Evolutionary conservation across 2,113 vertebrate genomes (phyloP).

Genomic region (Vimba vimba): DNA sequence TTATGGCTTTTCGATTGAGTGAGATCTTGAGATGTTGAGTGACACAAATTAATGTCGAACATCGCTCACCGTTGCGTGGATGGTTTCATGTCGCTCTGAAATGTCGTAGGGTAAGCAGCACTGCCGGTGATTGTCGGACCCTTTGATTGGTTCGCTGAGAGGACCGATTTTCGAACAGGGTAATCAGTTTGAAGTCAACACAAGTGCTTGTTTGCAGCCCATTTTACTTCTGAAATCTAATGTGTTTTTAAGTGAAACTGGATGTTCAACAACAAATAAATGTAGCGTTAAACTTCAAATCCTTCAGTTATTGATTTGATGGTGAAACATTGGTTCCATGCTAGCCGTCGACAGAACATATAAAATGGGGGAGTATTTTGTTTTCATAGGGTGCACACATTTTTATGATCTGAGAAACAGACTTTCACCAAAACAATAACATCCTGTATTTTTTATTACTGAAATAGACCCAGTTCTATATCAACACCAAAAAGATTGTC

Average conservation of each 20-base stretch:
- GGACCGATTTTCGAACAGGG: background rate
- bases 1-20: constrained; percentile 31
- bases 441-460: too few relatives aligned
- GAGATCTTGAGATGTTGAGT: constrained; percentile 37
- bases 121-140: background rate
- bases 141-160: constrained; percentile 15
- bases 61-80: background rate
- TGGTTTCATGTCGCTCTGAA: constrained; percentile 8
- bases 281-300: background rate
- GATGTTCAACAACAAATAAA: background rate
- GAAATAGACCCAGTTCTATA: too few relatives aligned
- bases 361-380: too few relatives aligned
- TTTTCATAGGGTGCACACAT: too few relatives aligned
- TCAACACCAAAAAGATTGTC: too few relatives aligned
- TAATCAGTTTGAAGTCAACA: background rate
- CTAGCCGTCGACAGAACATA: too few relatives aligned
- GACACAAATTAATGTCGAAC: constrained; percentile 29
- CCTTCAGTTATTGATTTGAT: background rate
- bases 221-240: constrained; percentile 10
- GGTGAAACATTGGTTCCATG: background rate
- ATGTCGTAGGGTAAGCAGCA: constrained; percentile 3
- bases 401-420: too few relatives aligned
- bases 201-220: background rate
- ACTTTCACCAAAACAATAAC: too few relatives aligned
- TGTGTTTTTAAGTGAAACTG: background rate